Percentiles rank a stretch among this genome's conserved stretches.
Conservation (phyloP, 2,113 vertebrate species). For the Ameiurus melas region DNA sequence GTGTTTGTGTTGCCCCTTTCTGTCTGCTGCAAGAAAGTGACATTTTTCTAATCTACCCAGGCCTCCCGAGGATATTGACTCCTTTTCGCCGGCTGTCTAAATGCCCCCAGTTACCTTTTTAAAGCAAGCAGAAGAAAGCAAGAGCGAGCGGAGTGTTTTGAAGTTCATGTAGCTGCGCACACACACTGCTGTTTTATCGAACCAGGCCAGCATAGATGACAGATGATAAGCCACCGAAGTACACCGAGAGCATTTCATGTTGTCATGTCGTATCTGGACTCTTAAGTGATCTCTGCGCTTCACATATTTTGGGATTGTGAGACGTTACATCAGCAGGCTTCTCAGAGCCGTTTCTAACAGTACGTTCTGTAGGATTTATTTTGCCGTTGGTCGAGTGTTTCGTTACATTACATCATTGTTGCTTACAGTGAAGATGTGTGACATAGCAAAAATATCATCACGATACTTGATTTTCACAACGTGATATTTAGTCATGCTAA, state of each 20-base stretch:
- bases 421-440: neutral
- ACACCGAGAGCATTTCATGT: constrained; percentile 17
- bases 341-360: neutral
- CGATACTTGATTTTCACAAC: neutral
- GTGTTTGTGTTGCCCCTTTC: constrained; percentile 31
- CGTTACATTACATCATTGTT: neutral
- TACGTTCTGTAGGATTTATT: neutral
- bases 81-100: constrained; percentile 50
- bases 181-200: constrained; percentile 20
- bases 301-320: neutral
- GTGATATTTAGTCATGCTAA: neutral
- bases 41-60: constrained; percentile 62
- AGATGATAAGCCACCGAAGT: constrained; percentile 27
- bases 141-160: constrained; percentile 9
- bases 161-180: constrained; percentile 34
- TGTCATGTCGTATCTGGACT: neutral
- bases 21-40: constrained; percentile 56
- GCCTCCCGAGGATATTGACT: constrained; percentile 61
- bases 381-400: neutral
- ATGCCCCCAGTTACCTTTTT: constrained; percentile 49
- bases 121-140: constrained; percentile 40
- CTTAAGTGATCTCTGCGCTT: neutral
- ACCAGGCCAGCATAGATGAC: constrained; percentile 22
- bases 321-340: neutral
- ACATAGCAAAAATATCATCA: neutral